A percentile compares a stretch with the other conserved stretches of the same genome.
These are phyloP conservation scores for Picus viridis DNA, from an alignment of 2,797 vertebrate genomes.

Conservation along the genomic window DNA sequence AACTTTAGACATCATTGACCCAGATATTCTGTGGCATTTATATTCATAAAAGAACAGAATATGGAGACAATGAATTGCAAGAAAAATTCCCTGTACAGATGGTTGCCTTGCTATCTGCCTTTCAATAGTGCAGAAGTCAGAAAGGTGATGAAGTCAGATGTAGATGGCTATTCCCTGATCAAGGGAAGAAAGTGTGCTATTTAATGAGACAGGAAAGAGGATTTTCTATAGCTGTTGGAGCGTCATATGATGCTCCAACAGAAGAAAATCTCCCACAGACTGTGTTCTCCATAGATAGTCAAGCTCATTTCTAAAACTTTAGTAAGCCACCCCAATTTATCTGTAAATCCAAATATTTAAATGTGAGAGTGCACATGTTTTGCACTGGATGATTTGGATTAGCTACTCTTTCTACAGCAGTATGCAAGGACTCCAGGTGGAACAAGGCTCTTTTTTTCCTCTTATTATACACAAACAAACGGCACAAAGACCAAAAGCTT, in stretches of 20 bases:
- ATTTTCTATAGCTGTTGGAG: slow-evolving; percentile 2
- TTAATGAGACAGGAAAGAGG: slow-evolving; percentile 54
- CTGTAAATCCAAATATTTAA: not conserved
- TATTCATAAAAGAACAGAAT: slow-evolving; percentile 67
- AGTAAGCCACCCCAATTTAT: not conserved
- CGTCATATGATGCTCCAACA: not conserved
- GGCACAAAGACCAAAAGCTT: not conserved
- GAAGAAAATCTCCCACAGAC: not conserved
- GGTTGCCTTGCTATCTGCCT: slow-evolving; percentile 51
- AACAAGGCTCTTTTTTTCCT: not conserved
- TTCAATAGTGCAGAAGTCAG: slow-evolving; percentile 46
- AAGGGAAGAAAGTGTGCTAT: slow-evolving; percentile 43
- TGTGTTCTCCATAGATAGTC: not conserved
- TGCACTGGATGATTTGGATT: not conserved
- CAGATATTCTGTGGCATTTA: slow-evolving; percentile 65
- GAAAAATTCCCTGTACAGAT: slow-evolving; percentile 70
- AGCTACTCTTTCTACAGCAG: not conserved
- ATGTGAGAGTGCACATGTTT: not conserved
- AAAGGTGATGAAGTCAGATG: slow-evolving; percentile 69
- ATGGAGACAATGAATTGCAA: slow-evolving; percentile 41
- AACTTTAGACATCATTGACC: slow-evolving; percentile 72
- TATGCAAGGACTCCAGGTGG: not conserved
- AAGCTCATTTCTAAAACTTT: not conserved
- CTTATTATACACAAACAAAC: not conserved
- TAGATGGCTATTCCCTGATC: slow-evolving; percentile 65